phyloP scores from a whole-genome alignment of 2,113 vertebrate species.

The Paedocypris sp. region DNA sequence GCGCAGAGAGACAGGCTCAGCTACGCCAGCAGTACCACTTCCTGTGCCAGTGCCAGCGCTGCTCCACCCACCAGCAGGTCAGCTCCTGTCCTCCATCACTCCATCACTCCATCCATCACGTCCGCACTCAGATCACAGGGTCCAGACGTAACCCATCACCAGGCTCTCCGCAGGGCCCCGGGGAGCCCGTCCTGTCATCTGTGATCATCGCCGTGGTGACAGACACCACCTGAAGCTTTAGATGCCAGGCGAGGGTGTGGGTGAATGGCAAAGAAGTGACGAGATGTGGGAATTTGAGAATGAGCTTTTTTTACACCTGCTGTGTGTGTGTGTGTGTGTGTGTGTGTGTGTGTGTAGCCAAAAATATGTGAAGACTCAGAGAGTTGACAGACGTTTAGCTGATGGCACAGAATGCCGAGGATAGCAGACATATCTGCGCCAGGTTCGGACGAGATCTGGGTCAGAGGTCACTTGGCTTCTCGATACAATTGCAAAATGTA shows the following conservation, averaged over 20 bases:
- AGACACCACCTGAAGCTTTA: neutral
- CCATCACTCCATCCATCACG: neutral
- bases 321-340: too few relatives aligned
- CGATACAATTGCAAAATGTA: too few relatives aligned
- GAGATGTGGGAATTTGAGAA: neutral
- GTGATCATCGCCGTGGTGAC: constrained; percentile 3
- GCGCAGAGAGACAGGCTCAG: constrained; percentile 58
- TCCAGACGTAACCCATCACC: neutral
- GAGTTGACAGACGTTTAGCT: too few relatives aligned
- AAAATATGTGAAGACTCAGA: too few relatives aligned
- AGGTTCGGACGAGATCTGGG: too few relatives aligned
- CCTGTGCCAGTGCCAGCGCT: constrained; percentile 65
- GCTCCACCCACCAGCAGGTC: constrained; percentile 67
- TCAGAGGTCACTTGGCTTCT: too few relatives aligned
- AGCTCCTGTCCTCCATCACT: neutral
- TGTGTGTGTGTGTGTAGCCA: too few relatives aligned
- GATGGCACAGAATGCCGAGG: too few relatives aligned
- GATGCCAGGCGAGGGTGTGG: neutral
- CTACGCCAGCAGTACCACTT: constrained; percentile 73
- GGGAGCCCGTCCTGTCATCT: constrained; percentile 11
- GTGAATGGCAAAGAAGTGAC: neutral
- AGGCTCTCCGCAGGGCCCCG: neutral
- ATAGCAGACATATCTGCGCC: too few relatives aligned
- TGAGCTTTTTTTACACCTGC: too few relatives aligned
- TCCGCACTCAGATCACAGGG: too few relatives aligned